Evolutionary conservation across 2,113 vertebrate genomes (phyloP).

Genomic region (Octodon degus): DNA sequence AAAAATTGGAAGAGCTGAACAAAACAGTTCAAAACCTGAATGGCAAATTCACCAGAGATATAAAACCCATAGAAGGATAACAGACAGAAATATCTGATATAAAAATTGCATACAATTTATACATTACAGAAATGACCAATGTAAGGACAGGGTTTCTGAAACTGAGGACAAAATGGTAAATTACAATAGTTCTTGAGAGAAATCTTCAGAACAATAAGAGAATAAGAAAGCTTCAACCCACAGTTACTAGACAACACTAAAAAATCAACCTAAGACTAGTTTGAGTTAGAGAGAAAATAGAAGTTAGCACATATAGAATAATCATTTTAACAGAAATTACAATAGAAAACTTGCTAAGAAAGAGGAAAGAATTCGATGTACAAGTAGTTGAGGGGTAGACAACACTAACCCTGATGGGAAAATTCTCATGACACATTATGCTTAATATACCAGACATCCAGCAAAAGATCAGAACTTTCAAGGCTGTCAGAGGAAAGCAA

Average conservation of each 20-base stretch:
- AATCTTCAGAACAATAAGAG: background rate
- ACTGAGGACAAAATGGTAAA: background rate
- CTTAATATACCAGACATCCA: background rate
- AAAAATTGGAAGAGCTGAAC: background rate
- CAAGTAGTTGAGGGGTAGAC: background rate
- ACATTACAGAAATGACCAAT: background rate
- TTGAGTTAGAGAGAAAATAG: background rate
- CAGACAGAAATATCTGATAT: background rate
- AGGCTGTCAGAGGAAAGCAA: background rate
- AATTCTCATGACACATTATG: background rate
- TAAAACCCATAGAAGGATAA: background rate
- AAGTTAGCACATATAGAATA: background rate
- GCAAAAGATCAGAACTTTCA: background rate
- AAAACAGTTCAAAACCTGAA: background rate
- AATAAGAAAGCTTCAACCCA: background rate
- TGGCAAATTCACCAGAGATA: background rate
- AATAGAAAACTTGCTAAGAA: background rate
- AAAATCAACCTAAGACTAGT: background rate
- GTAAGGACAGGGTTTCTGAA: background rate
- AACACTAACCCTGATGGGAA: background rate
- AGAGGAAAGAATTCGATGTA: background rate
- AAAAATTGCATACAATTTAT: background rate
- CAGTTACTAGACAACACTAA: background rate
- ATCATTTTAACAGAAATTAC: background rate
- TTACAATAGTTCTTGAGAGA: background rate